Evolutionary conservation across 1,140 invertebrate species (phyloP).

Genomic region (Forficula auricularia): DNA sequence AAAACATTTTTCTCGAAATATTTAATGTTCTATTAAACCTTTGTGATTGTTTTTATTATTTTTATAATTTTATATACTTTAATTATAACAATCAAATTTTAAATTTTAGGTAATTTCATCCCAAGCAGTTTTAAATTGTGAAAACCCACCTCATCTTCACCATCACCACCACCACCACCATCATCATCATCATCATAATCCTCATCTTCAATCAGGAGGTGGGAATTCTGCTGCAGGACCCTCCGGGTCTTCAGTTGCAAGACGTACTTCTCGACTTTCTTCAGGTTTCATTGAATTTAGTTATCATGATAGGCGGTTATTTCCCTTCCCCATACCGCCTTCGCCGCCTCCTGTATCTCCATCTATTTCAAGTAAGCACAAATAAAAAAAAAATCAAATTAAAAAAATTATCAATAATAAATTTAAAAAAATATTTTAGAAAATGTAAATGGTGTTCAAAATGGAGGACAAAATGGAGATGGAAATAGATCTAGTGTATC

Average conservation of each 20-base stretch:
- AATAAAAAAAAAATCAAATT: no score
- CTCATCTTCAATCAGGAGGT: conserved; percentile 12
- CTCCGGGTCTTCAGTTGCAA: not conserved
- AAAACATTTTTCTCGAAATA: no score
- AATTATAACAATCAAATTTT: no score
- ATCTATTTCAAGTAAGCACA: no score
- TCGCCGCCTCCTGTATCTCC: no score
- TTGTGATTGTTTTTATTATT: no score
- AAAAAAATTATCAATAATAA: no score
- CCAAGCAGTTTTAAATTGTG: conserved; percentile 55
- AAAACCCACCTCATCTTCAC: conserved; percentile 33
- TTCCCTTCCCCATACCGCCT: not conserved
- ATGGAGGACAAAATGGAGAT: conserved; percentile 27
- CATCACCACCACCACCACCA: conserved; percentile 26
- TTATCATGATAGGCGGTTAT: conserved; percentile 5
- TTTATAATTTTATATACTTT: no score
- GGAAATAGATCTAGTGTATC: conserved; percentile 83
- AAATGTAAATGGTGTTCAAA: no score
- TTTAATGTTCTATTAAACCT: no score
- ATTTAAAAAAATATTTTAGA: no score
- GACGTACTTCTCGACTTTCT: conserved; percentile 3
- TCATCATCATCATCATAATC: conserved; percentile 14
- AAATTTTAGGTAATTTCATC: conserved; percentile 50
- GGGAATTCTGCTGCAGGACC: no score
- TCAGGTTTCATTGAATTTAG: conserved; percentile 18